Evolutionary conservation across 2,888 invertebrate genomes (phyloP), one percentile per base, ranked within the genome.

Genomic region (Schrankia costaestrigalis): DNA sequence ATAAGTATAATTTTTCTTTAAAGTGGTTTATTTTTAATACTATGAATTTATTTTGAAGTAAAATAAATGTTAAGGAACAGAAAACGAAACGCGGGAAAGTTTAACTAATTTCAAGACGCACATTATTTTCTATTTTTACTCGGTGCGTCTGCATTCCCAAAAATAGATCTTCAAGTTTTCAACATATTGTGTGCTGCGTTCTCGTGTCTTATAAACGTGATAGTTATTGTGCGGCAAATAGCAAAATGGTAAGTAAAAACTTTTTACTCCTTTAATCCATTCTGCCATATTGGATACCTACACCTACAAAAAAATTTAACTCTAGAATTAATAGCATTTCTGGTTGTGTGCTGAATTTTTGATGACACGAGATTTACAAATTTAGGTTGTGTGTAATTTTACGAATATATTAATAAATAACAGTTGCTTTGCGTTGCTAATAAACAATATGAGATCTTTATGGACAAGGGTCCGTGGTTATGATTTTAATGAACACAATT

Each of bases 101-200:
- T 69, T 67, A 41, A 49, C 46, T 55, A 62, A 63, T 69, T 70
- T 63, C 56, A 46, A 48, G 51, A 49, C 64, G 68, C 62, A 55
- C 62, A 57, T 53, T 57, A 55, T 53, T 59, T 65, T 80, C 84
- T 84, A 84, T 83, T 82, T 81, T 68, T 77, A 71, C 44, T 67
- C 67, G 45, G 46, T 63, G 71, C 79, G 76, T 77, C 64, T 70
- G 73, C 70, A 65, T 57, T 50, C 75, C 80, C 78, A 66, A 72
- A 82, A 84, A 83, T 84, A 84, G 83, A 79, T 43, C 61, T 65
- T 60, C 65, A 68, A 74, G 66, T 71, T 72, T 73, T 67, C 60
- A 63, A 57, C 56, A 63, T 62, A 68, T 55, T 65, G 56, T 54
- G 56, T 55, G 58, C 59, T 56, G 54, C 47, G 35, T 48, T 39